These are phyloP conservation scores for Cyrtorhinus lividipennis DNA, from an alignment of 1,140 invertebrate species.

Conservation along the genomic window DNA sequence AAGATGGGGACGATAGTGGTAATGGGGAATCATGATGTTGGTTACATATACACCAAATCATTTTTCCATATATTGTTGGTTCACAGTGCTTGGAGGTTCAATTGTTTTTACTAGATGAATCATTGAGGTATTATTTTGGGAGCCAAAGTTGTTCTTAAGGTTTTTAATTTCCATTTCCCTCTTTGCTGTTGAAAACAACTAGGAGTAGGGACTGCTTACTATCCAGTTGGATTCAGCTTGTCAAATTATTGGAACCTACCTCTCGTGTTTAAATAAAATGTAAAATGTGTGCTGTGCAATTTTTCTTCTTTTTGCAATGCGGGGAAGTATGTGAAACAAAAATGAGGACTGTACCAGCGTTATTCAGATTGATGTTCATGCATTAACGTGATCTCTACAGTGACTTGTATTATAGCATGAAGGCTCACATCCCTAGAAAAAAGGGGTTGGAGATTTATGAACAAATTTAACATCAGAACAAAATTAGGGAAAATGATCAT, in stretches of 20 bases:
- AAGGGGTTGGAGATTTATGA: too few relatives aligned
- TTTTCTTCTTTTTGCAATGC: too few relatives aligned
- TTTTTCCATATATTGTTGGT: neutral
- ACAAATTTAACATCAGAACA: too few relatives aligned
- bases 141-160: neutral
- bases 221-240: neutral
- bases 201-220: neutral
- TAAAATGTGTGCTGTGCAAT: neutral
- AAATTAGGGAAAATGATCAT: too few relatives aligned
- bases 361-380: too few relatives aligned
- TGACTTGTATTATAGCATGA: too few relatives aligned
- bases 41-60: neutral
- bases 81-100: neutral
- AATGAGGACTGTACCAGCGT: too few relatives aligned
- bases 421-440: too few relatives aligned
- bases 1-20: constrained; percentile 65
- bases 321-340: too few relatives aligned
- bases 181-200: too few relatives aligned
- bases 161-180: neutral
- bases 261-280: too few relatives aligned
- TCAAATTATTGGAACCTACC: neutral
- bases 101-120: neutral
- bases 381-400: too few relatives aligned
- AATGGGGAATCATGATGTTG: constrained; percentile 44
- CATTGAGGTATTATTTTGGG: neutral